Conservation (phyloP, 2,888 invertebrate species). For the Philereme vetulata region DNA sequence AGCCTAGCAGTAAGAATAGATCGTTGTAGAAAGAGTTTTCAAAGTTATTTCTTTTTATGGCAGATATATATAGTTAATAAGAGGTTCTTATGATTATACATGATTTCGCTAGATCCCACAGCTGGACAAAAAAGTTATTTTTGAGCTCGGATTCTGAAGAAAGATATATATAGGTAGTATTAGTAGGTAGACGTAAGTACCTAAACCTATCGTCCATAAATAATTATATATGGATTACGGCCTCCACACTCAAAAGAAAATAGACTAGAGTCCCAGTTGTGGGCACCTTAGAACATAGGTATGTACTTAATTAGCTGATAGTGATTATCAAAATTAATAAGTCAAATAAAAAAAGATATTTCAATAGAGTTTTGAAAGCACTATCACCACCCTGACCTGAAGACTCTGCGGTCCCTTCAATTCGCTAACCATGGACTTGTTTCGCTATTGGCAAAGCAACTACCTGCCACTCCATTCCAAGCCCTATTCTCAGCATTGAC, state of each 20-base stretch:
- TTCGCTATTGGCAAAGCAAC: conserved; percentile 52
- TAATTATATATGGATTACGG: background rate
- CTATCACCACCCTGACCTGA: conserved; percentile 59
- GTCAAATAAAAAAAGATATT: conserved; percentile 19
- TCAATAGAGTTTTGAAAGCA: conserved; percentile 39
- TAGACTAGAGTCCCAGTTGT: background rate
- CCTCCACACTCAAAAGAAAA: background rate
- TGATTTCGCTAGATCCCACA: no score
- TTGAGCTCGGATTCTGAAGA: no score
- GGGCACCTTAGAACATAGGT: background rate
- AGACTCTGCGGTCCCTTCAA: conserved; percentile 59
- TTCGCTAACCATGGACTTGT: conserved; percentile 72
- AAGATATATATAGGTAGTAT: no score
- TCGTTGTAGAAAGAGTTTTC: no score
- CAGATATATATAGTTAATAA: no score
- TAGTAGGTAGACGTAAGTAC: no score
- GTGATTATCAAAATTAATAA: background rate
- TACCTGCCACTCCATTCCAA: conserved; percentile 47
- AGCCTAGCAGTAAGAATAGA: no score
- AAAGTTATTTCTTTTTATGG: no score
- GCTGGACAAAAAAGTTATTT: no score
- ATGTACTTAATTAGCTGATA: background rate
- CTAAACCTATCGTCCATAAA: no score
- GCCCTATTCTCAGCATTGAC: conserved; percentile 49
- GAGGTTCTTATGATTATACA: no score